Conservation (phyloP, 2,113 vertebrate species). For the Grammomys dolichurus region DNA sequence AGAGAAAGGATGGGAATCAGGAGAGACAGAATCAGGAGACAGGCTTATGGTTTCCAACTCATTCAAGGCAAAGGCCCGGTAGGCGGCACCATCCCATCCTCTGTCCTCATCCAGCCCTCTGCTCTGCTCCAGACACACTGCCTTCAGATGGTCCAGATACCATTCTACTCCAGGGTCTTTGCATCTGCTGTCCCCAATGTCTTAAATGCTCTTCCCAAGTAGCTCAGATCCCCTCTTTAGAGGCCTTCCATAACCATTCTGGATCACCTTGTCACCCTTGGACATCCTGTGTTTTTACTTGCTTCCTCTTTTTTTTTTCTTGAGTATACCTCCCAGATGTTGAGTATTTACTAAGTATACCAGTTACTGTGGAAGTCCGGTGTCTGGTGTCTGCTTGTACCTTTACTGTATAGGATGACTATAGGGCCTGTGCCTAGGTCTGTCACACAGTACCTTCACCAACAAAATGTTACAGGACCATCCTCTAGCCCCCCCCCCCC, state of each 20-base stretch:
- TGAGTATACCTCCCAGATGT: not conserved
- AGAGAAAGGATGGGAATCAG: not conserved
- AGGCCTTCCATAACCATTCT: not conserved
- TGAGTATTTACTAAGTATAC: not conserved
- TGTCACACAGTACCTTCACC: not conserved
- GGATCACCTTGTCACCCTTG: not conserved
- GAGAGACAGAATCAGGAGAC: not conserved
- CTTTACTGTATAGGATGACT: not conserved
- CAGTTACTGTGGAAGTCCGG: not conserved
- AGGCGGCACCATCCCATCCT: fast-evolving
- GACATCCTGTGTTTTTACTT: not conserved
- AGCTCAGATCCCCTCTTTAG: not conserved
- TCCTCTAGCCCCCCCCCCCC: not conserved
- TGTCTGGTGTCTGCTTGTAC: not conserved
- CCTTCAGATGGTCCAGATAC: no score
- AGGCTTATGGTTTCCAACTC: not conserved
- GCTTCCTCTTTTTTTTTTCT: not conserved
- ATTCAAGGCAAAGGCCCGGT: not conserved
- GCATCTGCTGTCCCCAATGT: not conserved
- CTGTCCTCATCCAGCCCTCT: not conserved
- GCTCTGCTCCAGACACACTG: not conserved
- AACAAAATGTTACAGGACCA: not conserved
- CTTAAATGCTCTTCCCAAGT: not conserved
- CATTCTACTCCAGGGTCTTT: not conserved
- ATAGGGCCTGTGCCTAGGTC: not conserved